A percentile compares a stretch with the other conserved stretches of the same genome.
Conservation (phyloP, 2,888 invertebrate species). For the Aplocera efformata region DNA sequence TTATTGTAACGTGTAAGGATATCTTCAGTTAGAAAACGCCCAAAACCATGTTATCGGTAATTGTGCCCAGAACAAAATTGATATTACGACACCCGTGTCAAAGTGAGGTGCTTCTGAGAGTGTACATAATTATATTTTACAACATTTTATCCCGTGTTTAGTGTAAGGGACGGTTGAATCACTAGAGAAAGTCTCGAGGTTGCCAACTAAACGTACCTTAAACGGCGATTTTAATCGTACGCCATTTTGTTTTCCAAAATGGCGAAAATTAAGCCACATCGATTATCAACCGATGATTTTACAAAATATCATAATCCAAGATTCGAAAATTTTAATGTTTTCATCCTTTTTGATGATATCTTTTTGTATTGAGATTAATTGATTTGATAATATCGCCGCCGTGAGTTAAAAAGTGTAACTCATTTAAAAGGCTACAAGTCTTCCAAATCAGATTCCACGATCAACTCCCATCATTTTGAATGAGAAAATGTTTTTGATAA, state of each 20-base stretch:
- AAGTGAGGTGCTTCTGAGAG: conserved; percentile 69
- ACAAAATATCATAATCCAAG: not conserved
- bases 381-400: no score
- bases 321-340: conserved; percentile 5
- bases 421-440: conserved; percentile 3
- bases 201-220: conserved; percentile 25
- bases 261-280: conserved; percentile 5
- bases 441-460: not conserved
- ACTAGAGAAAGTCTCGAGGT: conserved; percentile 20
- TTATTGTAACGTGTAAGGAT: not conserved
- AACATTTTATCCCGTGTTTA: conserved; percentile 54
- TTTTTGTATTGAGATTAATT: conserved; percentile 4
- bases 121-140: conserved; percentile 60
- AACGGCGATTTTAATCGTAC: conserved; percentile 2
- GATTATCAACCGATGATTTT: conserved; percentile 3
- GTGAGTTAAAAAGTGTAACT: not conserved
- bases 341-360: conserved; percentile 14
- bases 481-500: conserved; percentile 12
- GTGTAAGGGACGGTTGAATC: conserved; percentile 49
- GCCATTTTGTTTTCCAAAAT: conserved; percentile 12
- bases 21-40: conserved; percentile 17
- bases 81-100: conserved; percentile 64
- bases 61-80: conserved; percentile 52
- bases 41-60: conserved; percentile 15
- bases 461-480: not conserved